Evolutionary conservation across 2,113 vertebrate genomes (phyloP).

Genomic region (Chionomys nivalis): DNA sequence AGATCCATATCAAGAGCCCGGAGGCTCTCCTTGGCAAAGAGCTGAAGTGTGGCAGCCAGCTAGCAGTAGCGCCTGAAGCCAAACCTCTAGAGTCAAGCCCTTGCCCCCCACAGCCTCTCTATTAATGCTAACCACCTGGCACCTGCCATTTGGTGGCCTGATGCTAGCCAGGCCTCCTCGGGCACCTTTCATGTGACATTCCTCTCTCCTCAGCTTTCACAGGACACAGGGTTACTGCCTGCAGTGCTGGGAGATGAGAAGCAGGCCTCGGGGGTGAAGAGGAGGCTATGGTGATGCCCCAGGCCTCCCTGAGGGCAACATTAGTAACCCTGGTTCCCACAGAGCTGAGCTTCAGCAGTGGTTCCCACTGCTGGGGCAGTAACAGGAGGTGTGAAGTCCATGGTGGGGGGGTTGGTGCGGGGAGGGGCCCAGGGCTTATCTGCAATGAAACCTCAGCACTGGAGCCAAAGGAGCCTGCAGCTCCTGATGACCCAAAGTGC

Average conservation of each 20-base stretch:
- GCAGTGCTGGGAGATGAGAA: constrained; percentile 71
- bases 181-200: constrained; percentile 74
- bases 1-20: rapidly evolving
- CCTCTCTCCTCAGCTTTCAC: constrained; percentile 60
- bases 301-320: neutral
- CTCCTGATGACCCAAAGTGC: neutral
- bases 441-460: neutral
- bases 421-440: too few species aligned
- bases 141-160: constrained; percentile 69
- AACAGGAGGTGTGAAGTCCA: neutral
- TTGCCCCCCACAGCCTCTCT: neutral
- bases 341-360: neutral
- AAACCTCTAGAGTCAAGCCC: neutral
- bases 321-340: neutral
- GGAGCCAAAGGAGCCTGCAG: neutral
- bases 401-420: too few species aligned
- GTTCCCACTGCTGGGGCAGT: neutral
- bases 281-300: neutral
- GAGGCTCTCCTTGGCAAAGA: neutral
- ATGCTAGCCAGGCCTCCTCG: constrained; percentile 68
- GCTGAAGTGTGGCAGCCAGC: neutral
- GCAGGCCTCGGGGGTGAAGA: constrained; percentile 55
- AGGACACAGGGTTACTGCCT: constrained; percentile 31
- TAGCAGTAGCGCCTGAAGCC: neutral
- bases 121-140: constrained; percentile 74